Percentiles rank a stretch among this genome's conserved stretches.
phyloP scores from a whole-genome alignment of 2,888 invertebrate genomes.

The Tenthredo amoena region DNA sequence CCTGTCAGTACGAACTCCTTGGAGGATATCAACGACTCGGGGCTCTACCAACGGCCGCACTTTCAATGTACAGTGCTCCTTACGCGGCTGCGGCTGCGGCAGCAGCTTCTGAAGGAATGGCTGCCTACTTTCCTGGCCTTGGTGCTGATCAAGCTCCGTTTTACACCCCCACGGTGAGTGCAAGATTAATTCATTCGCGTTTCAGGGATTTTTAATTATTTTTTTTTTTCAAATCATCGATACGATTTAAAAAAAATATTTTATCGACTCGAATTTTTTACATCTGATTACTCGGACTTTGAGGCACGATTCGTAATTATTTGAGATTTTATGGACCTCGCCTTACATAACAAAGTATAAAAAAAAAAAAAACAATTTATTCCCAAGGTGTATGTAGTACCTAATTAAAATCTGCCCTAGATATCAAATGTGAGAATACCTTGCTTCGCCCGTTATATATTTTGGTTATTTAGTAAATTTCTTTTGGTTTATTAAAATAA shows the following conservation, averaged over 20 bases:
- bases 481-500: not conserved
- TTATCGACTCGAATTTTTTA: too few relatives aligned
- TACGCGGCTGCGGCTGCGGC: conserved; percentile 85
- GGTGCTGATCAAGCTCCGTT: conserved; percentile 93
- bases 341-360: too few relatives aligned
- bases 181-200: not conserved
- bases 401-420: too few relatives aligned
- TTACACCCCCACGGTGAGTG: conserved; percentile 90
- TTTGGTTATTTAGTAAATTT: not conserved
- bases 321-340: too few relatives aligned
- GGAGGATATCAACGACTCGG: conserved; percentile 90
- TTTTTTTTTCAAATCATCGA: not conserved
- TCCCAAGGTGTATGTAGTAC: too few relatives aligned
- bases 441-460: not conserved
- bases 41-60: conserved; percentile 83
- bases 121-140: conserved; percentile 91
- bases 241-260: not conserved
- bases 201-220: not conserved
- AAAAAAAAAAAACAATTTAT: not conserved
- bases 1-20: conserved; percentile 94
- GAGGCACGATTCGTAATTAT: too few relatives aligned
- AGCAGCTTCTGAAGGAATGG: conserved; percentile 85
- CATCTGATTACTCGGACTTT: too few relatives aligned
- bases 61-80: conserved; percentile 90
- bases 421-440: too few relatives aligned